A percentile compares a stretch with the other conserved stretches of the same genome.
phyloP scores from a whole-genome alignment of 2,888 invertebrate genomes.

The Auanema sp. region DNA sequence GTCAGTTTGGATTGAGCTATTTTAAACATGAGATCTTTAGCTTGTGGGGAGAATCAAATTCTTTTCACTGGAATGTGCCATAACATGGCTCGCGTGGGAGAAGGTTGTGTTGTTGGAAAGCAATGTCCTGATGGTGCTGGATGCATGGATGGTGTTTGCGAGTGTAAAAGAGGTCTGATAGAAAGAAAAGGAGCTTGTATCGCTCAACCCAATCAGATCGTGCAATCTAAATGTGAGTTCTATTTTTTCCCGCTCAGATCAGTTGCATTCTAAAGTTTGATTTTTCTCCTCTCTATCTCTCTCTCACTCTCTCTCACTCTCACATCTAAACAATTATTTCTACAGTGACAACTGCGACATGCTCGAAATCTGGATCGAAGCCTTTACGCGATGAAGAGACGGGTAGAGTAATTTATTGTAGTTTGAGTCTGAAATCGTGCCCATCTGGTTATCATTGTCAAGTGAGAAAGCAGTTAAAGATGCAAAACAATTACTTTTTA shows the following conservation, averaged over 20 bases:
- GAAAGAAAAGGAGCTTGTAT: conserved; percentile 40
- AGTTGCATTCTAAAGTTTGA: not conserved
- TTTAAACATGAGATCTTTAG: conserved; percentile 12
- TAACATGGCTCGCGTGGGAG: conserved; percentile 32
- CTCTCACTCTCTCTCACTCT: not conserved
- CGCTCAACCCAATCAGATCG: conserved; percentile 1
- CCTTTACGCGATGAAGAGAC: conserved; percentile 34
- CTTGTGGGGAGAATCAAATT: conserved; percentile 32
- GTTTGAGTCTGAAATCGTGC: conserved; percentile 35
- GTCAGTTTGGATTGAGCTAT: conserved; percentile 17
- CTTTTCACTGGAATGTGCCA: conserved; percentile 37
- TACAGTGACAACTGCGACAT: conserved; percentile 30
- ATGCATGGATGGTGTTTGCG: conserved; percentile 40
- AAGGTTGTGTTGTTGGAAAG: conserved; percentile 28
- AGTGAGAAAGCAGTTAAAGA: conserved; percentile 1
- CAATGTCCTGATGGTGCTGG: conserved; percentile 39
- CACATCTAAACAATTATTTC: conserved; percentile 1
- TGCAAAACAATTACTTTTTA: conserved; percentile 28
- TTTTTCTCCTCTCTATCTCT: not conserved
- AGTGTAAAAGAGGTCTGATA: conserved; percentile 39
- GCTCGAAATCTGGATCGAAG: conserved; percentile 38
- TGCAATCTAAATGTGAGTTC: not conserved
- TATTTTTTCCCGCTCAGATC: not conserved
- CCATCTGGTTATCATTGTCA: conserved; percentile 20
- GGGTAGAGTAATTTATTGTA: conserved; percentile 37